Conservation (phyloP, 2,797 vertebrate species). For the Phaenicophaeus curvirostris region DNA sequence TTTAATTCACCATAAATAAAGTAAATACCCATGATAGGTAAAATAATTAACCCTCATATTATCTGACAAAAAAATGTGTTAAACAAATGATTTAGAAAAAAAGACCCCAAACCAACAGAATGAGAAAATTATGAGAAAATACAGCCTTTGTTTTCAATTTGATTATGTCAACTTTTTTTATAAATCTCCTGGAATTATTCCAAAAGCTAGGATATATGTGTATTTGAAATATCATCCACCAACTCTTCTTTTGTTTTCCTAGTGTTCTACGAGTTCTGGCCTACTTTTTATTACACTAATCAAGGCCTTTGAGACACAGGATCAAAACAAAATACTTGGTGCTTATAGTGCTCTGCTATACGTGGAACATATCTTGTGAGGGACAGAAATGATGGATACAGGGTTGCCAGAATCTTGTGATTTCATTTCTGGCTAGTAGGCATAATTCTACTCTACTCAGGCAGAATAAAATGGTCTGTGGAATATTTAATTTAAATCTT, state of each 20-base stretch:
- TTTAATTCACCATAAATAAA: neutral
- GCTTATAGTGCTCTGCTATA: neutral
- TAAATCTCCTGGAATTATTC: neutral
- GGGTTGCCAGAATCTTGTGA: neutral
- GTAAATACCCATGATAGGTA: neutral
- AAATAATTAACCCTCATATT: neutral
- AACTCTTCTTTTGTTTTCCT: neutral
- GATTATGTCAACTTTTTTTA: neutral
- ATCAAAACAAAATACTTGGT: neutral
- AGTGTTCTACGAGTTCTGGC: neutral
- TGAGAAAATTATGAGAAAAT: neutral
- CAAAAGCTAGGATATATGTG: neutral
- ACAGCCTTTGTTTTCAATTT: fast-evolving
- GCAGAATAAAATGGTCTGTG: neutral
- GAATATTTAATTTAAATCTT: neutral
- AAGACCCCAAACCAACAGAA: too few species aligned
- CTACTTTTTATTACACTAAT: neutral
- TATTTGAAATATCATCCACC: neutral
- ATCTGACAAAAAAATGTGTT: neutral
- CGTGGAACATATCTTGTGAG: neutral
- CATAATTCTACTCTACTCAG: neutral
- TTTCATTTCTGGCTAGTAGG: neutral
- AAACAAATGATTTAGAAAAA: neutral
- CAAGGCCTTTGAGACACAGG: neutral
- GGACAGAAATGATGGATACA: fast-evolving